Evolutionary conservation across 2,113 vertebrate species (phyloP).

Genomic region (Microtus pennsylvanicus): DNA sequence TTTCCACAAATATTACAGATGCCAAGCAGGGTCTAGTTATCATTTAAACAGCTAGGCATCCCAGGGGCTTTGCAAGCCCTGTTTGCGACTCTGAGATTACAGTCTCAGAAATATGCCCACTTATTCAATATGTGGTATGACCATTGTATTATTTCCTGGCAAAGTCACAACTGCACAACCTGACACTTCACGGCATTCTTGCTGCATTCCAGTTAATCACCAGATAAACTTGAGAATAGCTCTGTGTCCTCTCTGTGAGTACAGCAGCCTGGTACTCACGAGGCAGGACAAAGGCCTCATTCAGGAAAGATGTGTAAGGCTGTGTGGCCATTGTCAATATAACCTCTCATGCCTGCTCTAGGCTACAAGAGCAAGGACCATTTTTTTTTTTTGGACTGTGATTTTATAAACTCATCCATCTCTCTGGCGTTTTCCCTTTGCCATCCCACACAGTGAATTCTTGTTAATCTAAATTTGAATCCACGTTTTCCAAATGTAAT

Average conservation of each 20-base stretch:
- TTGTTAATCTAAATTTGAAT: slow-evolving; percentile 35
- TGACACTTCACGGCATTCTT: not conserved
- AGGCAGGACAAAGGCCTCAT: not conserved
- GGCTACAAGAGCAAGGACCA: not conserved
- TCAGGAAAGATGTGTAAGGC: not conserved
- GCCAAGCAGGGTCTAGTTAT: not conserved
- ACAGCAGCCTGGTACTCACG: not conserved
- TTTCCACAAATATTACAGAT: not conserved
- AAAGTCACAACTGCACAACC: not conserved
- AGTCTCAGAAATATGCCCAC: not conserved
- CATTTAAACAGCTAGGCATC: not conserved
- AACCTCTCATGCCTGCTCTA: not conserved
- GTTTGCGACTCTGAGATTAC: not conserved
- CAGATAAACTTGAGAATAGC: not conserved
- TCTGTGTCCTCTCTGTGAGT: not conserved
- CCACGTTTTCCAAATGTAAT: not conserved
- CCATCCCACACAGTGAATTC: not conserved
- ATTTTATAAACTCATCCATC: not conserved
- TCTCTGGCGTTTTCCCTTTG: not conserved
- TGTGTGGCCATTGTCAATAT: not conserved
- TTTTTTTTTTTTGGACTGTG: not conserved
- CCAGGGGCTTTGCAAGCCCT: not conserved
- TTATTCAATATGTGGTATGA: not conserved
- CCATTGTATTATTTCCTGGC: not conserved
- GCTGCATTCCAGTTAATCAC: not conserved